phyloP scores from a whole-genome alignment of 2,888 invertebrate species.

The Himalopsyche japonica region DNA sequence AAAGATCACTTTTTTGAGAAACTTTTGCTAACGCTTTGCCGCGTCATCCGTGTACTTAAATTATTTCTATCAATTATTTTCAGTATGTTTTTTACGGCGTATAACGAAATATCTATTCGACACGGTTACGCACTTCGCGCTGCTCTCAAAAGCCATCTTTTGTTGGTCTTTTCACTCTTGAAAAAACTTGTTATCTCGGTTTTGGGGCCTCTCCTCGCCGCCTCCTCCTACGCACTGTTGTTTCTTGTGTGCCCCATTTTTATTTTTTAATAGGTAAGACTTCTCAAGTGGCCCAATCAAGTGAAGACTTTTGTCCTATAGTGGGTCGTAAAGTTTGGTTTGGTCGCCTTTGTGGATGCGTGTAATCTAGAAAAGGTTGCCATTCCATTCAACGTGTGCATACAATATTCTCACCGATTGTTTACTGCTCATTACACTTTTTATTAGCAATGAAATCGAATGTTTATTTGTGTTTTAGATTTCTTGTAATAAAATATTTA shows the following conservation, averaged over 20 bases:
- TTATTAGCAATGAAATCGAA: background rate
- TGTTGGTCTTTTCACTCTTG: conserved; percentile 16
- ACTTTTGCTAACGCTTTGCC: background rate
- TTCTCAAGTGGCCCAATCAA: conserved; percentile 28
- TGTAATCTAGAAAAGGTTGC: background rate
- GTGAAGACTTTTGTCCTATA: conserved; percentile 2
- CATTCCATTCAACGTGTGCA: background rate
- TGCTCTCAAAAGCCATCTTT: conserved; percentile 7
- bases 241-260: conserved; percentile 9
- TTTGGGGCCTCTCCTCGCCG: background rate
- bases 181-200: conserved; percentile 14
- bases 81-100: background rate
- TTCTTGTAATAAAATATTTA: background rate
- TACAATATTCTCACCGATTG: background rate
- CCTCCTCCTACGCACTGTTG: conserved; percentile 12
- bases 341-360: background rate
- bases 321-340: background rate
- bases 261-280: conserved; percentile 33
- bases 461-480: background rate
- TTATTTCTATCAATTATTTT: conserved; percentile 1
- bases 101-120: conserved; percentile 17
- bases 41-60: background rate
- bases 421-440: background rate
- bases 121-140: conserved; percentile 27
- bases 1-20: background rate